Base-by-base conservation (phyloP, 92 coral and sea anemone genomes). In the Micromussa lordhowensis region DNA sequence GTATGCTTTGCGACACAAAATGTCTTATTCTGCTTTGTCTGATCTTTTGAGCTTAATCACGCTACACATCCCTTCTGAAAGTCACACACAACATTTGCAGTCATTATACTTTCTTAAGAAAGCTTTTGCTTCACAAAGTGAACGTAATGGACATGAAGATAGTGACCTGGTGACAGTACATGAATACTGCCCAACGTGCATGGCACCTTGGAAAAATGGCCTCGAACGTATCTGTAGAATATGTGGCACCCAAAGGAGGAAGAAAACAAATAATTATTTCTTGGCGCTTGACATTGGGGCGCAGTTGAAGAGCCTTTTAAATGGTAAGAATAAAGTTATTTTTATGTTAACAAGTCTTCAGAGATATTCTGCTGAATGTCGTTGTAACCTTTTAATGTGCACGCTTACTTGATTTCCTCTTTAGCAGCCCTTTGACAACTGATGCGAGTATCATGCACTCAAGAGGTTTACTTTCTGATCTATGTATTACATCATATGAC, bases 221-320 rank as follows among this genome's bases (percentile, higher is more conserved):
- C 4, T 7, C 21, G 83, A 79, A 5, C 68, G 40, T 18, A 79
- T 26, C 17, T 79, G 83, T 26, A 31, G 74, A 57, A 68, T 83
- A 49, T 83, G 87, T 35, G 79, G 76, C 26, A 34, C 49, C 4
- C 11, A 79, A 28, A 68, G 79, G 34, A 68, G 22, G 19, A 31
- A 35, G 31, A 83, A 74, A 12, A 38, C 26, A 19, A 83, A 83
- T 7, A 83, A 64, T 78, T 34, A 78, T n/a, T 78, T 78, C 64
- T 78, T 78, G 64, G 64, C 82, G 8, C 16, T 44, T 61, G 82
- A 78, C 64, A 78, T 78, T 15, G 87, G 87, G 31, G 87, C 68
- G 18, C 77, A 83, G 53, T 49, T 83, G 51, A 83, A 83, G 87
- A 83, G 76, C 31, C 68, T 83, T 28, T 83, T 68, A 36, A 74